Percentiles rank a stretch among this genome's conserved stretches.
Conservation (phyloP, 2,113 vertebrate species). For the Phyllostomus discolor region DNA sequence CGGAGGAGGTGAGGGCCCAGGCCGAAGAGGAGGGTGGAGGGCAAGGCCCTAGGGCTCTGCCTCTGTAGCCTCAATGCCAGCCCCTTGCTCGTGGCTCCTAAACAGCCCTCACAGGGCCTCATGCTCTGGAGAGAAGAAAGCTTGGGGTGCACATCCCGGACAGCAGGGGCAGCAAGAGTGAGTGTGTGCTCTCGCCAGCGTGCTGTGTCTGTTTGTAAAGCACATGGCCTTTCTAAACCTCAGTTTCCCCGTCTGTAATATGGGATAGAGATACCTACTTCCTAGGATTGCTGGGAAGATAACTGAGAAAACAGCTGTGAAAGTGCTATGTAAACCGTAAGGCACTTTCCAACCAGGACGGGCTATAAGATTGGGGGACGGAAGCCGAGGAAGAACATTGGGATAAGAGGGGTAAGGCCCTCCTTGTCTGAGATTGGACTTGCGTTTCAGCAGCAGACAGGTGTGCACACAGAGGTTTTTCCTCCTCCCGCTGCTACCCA, state of each 20-base stretch:
- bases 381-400: neutral
- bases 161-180: neutral
- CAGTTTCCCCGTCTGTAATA: neutral
- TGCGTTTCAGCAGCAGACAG: neutral
- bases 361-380: neutral
- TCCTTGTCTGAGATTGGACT: rapidly evolving
- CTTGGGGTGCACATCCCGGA: neutral
- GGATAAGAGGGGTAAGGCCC: neutral
- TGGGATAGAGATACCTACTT: neutral
- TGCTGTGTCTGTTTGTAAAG: neutral
- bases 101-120: neutral
- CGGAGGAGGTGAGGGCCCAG: neutral
- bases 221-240: neutral
- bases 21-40: neutral
- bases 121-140: neutral
- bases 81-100: neutral
- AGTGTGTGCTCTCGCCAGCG: neutral
- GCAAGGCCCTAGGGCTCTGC: neutral
- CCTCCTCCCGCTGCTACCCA: neutral
- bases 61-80: neutral
- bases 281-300: neutral
- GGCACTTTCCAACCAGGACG: neutral
- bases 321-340: neutral
- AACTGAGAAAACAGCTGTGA: neutral
- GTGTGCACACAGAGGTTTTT: too few relatives aligned